Evolutionary conservation across 2,797 vertebrate genomes (phyloP), one percentile per base, ranked within the genome.

Genomic region (Decapterus maruadsi): DNA sequence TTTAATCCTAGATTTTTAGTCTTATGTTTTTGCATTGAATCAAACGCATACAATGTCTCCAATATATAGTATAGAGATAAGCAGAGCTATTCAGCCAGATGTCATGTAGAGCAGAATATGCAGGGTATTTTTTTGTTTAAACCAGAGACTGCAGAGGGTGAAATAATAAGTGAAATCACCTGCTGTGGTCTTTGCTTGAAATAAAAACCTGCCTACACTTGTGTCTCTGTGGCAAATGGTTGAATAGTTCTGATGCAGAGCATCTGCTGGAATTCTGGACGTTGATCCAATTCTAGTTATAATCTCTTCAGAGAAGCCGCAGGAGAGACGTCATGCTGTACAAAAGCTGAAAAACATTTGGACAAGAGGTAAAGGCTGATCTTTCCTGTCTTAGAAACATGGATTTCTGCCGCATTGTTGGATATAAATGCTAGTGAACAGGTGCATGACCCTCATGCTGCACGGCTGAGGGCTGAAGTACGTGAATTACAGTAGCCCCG

Each of bases 381-480:
- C 43, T 29, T 29, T 68, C 45, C 34, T n/a, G 42, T 54, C 29
- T 62, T 1, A 42, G 6, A 68, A 36, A 68, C 8, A 45, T 66
- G 12, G n/a, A 65, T 59, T 61, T 59, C 51, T 71, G 45, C 62
- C 72, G 19, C 71, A 56, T 12, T 16, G 48, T 58, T 77, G 55
- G 22, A 80, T 82, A 82, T 48, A 84, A 90, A 84, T 76, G 42
- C 46, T 48, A 4, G 54, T 63, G 77, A 91, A 74, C 84, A 80
- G 79, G 84, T 79, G 83, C 83, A 69, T 68, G 80, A 80, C 73
- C 81, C 67, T 43, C 16, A 48, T 63, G 66, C 64, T 78, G 77
- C 65, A 75, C 6, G 56, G 54, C 51, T 59, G 56, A 81, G 73
- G 17, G 68, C 46, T 55, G 62, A 66, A 54, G 51, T 36, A 74